phyloP scores from a whole-genome alignment of 2,888 invertebrate species.

The Aproaerema taeniolella region DNA sequence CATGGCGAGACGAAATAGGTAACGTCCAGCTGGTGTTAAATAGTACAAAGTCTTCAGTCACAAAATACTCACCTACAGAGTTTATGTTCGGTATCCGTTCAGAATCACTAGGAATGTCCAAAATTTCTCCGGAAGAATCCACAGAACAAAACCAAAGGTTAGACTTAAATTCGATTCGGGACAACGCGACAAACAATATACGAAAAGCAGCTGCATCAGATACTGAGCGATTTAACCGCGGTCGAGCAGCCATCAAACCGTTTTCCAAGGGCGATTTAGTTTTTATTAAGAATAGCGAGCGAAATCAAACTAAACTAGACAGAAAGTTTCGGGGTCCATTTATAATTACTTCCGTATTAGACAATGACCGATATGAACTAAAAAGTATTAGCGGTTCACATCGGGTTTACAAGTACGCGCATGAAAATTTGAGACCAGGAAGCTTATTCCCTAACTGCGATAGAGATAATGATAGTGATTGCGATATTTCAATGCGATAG shows the following conservation, averaged over 20 bases:
- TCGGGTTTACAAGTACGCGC: conserved; percentile 1
- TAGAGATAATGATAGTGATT: no score
- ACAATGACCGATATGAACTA: conserved; percentile 4
- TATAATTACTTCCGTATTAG: not conserved
- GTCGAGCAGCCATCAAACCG: not conserved
- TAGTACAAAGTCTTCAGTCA: conserved; percentile 18
- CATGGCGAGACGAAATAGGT: conserved; percentile 23
- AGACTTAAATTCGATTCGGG: not conserved
- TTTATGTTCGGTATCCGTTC: conserved; percentile 19
- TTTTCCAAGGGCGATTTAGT: conserved; percentile 3
- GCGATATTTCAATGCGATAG: no score
- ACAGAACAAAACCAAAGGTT: not conserved
- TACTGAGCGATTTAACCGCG: not conserved
- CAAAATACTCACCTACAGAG: conserved; percentile 17
- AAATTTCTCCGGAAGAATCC: not conserved
- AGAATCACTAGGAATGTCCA: conserved; percentile 13
- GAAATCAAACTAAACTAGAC: conserved; percentile 5
- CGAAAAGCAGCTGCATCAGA: not conserved
- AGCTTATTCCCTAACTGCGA: no score
- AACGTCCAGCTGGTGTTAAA: conserved; percentile 24
- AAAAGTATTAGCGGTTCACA: not conserved
- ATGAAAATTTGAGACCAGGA: conserved; percentile 3
- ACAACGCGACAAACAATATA: not conserved
- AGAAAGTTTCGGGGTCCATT: conserved; percentile 5
- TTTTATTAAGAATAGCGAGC: conserved; percentile 6